Conservation (phyloP, 2,888 invertebrate species). For the Chirona hameri region DNA sequence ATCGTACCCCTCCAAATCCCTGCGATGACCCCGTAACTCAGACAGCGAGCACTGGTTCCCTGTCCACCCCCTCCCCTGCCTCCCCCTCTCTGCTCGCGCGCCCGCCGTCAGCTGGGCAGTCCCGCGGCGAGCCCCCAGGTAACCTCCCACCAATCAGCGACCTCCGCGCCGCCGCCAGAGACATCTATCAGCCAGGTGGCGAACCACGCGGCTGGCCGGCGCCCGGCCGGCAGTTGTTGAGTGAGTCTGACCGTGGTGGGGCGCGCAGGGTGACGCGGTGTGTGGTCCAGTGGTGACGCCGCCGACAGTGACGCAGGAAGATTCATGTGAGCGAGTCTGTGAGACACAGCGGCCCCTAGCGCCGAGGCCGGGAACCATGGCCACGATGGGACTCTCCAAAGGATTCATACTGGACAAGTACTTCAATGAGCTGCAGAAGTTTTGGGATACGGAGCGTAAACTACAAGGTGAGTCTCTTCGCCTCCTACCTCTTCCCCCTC, state of each 20-base stretch:
- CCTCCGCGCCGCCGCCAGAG: no score
- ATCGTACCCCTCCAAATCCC: no score
- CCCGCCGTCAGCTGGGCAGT: no score
- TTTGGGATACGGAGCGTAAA: slow-evolving; percentile 95
- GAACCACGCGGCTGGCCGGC: no score
- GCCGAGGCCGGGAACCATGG: slow-evolving; percentile 58
- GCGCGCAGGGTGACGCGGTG: background rate
- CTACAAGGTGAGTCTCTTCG: slow-evolving; percentile 71
- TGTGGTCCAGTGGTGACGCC: no score
- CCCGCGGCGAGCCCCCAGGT: no score
- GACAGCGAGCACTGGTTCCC: no score
- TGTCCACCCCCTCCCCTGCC: no score
- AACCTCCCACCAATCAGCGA: no score
- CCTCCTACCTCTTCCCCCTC: background rate
- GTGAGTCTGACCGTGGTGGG: background rate
- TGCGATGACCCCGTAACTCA: no score
- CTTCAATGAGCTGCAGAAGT: slow-evolving; percentile 92
- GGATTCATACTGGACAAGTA: slow-evolving; percentile 97
- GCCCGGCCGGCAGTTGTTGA: background rate
- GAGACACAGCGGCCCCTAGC: background rate
- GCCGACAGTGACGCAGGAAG: background rate
- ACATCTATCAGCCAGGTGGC: no score
- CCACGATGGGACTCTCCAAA: slow-evolving; percentile 92
- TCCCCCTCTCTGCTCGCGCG: no score
- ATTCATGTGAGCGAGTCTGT: background rate